These are phyloP conservation scores for Hofmannophila pseudospretella DNA, from an alignment of 2,888 invertebrate species.

Conservation along the genomic window DNA sequence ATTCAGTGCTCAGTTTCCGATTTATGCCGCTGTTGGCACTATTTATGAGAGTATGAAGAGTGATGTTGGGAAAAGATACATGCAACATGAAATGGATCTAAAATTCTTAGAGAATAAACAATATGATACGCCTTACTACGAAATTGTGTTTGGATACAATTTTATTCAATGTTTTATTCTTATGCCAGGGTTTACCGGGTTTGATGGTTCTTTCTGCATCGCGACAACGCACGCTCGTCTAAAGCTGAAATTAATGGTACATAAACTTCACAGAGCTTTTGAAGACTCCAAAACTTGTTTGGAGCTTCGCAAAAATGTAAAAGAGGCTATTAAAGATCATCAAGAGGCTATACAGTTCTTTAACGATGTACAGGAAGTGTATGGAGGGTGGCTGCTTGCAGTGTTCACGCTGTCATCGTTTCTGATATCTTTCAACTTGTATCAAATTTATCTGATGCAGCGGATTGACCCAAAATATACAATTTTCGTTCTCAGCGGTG, in stretches of 20 bases:
- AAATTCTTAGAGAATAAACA: slow-evolving; percentile 46
- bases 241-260: slow-evolving; percentile 45
- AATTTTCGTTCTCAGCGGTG: slow-evolving; percentile 38
- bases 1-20: slow-evolving; percentile 42
- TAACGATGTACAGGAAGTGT: slow-evolving; percentile 39
- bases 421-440: slow-evolving; percentile 50
- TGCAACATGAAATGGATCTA: slow-evolving; percentile 56
- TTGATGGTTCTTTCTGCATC: slow-evolving; percentile 58
- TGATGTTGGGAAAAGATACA: slow-evolving; percentile 35
- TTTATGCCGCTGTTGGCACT: slow-evolving; percentile 41
- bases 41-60: slow-evolving; percentile 39
- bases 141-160: slow-evolving; percentile 46
- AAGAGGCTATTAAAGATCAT: slow-evolving; percentile 42
- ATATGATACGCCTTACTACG: slow-evolving; percentile 48
- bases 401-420: slow-evolving; percentile 44
- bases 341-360: slow-evolving; percentile 45
- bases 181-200: slow-evolving; percentile 42
- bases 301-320: slow-evolving; percentile 33
- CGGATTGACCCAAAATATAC: slow-evolving; percentile 43
- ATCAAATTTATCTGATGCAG: slow-evolving; percentile 39
- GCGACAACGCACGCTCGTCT: slow-evolving; percentile 47
- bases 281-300: slow-evolving; percentile 22
- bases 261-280: slow-evolving; percentile 40
- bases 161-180: slow-evolving; percentile 36
- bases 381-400: slow-evolving; percentile 48